Evolutionary conservation across 2,888 invertebrate genomes (phyloP), one percentile per base, ranked within the genome.

Genomic region (Gymnoscelis rufifasciata): DNA sequence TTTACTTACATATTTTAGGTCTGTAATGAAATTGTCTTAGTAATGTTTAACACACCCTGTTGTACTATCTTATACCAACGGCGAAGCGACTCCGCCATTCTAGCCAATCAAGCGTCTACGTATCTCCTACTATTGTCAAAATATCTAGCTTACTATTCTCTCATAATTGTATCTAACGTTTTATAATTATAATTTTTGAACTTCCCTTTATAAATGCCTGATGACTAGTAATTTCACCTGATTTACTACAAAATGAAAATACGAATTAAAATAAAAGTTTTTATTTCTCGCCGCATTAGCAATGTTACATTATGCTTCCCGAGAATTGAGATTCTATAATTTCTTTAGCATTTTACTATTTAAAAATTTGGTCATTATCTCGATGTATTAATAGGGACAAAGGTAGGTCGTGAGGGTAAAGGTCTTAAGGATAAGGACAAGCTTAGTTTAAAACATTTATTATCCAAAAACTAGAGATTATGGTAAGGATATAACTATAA

Each of bases 51-150:
- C 62, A 68, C 74, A 81, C 83, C 81, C 82, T 82, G 82, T 83
- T 60, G 43, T 51, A 59, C 59, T 56, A 46, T 38, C 51, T 52
- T 52, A 55, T 44, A 53, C 57, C 47, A 54, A 64, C 66, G 71
- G 80, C 78, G 69, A 83, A 84, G 83, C 84, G 66, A 41, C 24
- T 79, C 71, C 76, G 73, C 70, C 73, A 66, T 79, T 33, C 81
- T 78, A 80, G 79, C 79, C 46, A 60, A 33, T 66, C 66, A 80
- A 83, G 83, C 83, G 71, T 76, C 82, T 83, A 83, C 71, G 73
- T 80, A 81, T 66, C 71, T 63, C 64, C 86, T 86, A 87, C 84
- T 87, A 87, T 87, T 87, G 87, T 87, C 87, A 77, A 78, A 65
- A 78, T 83, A 72, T 75, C 77, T 84, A 83, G 71, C 66, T 73